Percentiles rank a stretch among this genome's conserved stretches.
Conservation (phyloP, 2,797 vertebrate species). For the Anguilla obscura region DNA sequence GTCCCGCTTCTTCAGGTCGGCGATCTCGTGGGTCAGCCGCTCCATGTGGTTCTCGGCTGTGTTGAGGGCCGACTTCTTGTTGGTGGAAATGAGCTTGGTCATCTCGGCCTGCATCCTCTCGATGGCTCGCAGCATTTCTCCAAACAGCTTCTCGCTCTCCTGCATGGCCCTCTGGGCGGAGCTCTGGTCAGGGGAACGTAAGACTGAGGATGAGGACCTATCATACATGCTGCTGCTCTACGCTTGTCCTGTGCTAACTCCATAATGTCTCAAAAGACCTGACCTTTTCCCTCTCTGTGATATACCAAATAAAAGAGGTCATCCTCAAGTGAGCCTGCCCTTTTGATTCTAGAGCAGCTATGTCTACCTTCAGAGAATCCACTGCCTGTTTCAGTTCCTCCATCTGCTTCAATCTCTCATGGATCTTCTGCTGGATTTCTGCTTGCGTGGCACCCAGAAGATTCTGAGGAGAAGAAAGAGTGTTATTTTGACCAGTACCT, state of each 20-base stretch:
- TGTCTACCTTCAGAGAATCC: conserved; percentile 74
- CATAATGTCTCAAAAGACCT: neutral
- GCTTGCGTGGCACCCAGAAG: conserved; percentile 77
- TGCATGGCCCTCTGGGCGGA: conserved; percentile 76
- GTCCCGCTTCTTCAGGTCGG: conserved; percentile 76
- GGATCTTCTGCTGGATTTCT: conserved; percentile 80
- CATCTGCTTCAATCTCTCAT: conserved; percentile 80
- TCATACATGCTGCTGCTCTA: neutral
- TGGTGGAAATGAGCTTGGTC: conserved; percentile 74
- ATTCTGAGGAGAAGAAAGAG: conserved; percentile 61
- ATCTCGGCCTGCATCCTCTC: conserved; percentile 82
- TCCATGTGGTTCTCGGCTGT: conserved; percentile 77
- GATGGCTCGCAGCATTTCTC: conserved; percentile 77
- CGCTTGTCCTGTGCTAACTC: neutral
- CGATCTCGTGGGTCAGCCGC: conserved; percentile 73
- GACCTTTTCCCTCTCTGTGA: neutral
- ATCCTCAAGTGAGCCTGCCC: neutral
- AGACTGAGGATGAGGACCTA: no score
- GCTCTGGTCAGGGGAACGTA: conserved; percentile 53
- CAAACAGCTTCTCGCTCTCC: conserved; percentile 78
- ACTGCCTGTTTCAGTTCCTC: conserved; percentile 78
- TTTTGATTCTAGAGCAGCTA: neutral
- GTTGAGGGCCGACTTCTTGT: conserved; percentile 74
- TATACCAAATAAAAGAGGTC: neutral
- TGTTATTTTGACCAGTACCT: neutral